Evolutionary conservation across 2,888 invertebrate genomes (phyloP), one percentile per base, ranked within the genome.

Genomic region (Leptopilina drosophilae): DNA sequence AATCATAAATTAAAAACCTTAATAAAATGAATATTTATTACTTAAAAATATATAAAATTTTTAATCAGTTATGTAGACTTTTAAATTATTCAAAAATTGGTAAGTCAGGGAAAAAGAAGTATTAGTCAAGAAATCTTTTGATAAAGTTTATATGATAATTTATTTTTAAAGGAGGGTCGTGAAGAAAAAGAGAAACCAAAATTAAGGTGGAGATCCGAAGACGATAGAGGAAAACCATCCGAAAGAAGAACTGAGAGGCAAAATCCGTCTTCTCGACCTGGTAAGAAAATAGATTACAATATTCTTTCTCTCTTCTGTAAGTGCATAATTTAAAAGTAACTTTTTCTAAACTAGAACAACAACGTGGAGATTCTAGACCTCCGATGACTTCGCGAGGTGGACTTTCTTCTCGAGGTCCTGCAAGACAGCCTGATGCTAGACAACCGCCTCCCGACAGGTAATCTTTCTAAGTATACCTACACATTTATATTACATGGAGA

Each of bases 121-220:
- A 33, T 33, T 33, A 33, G 33, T 33, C 33, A 33, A 5, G 33
- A 3, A 33, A 46, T 46, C 14, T 77, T 14, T 40, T 42, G 9
- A 42, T 42, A 42, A 42, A 42, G 8, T 42, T 42, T 8, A 42
- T 8, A 42, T 42, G 8, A 42, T 42, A 8, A 42, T 8, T 7
- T 77, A 49, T 56, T 64, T 78, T 65, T 83, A 67, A 56, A 91
- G 90, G 91, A 90, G 82, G 89, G 89, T 64, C 89, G 90, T 7
- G 87, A 87, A 53, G 90, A 90, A 5, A 87, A 83, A 76, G 89
- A 89, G 15, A 88, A 79, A 79, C 89, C 88, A 6, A 86, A 83
- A 46, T 84, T 85, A 64, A 83, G 88, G 77, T 90, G 90, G 90
- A 87, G 90, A 77, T 86, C 87, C 5, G 90, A 90, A 20, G 88